Base-by-base conservation (phyloP, 1,140 invertebrate species). In the Drosophila sp. region DNA sequence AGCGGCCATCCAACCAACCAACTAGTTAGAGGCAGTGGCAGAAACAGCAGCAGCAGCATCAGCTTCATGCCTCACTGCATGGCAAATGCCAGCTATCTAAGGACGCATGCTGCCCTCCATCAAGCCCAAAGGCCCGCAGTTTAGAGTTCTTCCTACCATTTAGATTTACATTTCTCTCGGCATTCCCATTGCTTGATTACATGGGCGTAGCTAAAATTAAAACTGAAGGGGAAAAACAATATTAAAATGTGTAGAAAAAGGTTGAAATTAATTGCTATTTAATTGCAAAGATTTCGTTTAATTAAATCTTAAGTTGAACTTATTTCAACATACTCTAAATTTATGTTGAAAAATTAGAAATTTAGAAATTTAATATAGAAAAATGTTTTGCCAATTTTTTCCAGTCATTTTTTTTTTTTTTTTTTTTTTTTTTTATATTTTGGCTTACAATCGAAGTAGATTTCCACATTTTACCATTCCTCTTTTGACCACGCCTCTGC, bases 81-180 rank as follows among this genome's bases (percentile, higher is more conserved):
- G 32, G 32, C 56, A 58, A 61, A 66, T 70, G 72, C 60, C 56
- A 76, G 66, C 72, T 76, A 76, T 76, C 74, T 76, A 27, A 75
- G 60, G 54, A 68, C 73, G 54, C 55, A 69, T 27, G 32, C 33
- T 41, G 38, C 57, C 38, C 35, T 40, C 1, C 35, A 32, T n/a
- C 4, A 11, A 47, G 5, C 27, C 17, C 25, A 47, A 66, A 56
- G 72, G 72, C 74, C 74, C 74, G 72, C 74, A 76, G 74, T 76
- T 76, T 76, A 69, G 69, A 60, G 66, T 76, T 47, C 30, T 29
- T 74, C 58, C 38, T 32, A 50, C 25, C 47, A 27, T 33, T 35
- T 58, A 50, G 23, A 50, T 17, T 44, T 50, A n/a, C 70, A 74
- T 66, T 50, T 56, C 32, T 17, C 23, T 38, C 40, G 6, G 10